phyloP scores from a whole-genome alignment of 2,113 vertebrate species.

The Semicossyphus pulcher region DNA sequence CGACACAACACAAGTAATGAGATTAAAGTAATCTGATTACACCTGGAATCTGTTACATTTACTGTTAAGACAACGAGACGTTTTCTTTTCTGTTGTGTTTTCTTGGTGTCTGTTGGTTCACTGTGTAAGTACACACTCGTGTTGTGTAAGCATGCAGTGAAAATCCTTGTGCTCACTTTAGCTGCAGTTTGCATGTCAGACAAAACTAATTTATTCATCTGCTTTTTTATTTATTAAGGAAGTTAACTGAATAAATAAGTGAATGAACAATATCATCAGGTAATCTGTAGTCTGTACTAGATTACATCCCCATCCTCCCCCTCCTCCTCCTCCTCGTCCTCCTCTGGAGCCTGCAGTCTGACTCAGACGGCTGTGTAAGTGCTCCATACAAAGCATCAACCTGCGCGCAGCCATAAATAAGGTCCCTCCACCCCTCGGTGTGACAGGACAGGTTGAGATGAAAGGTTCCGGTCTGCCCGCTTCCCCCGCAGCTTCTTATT shows the following conservation, averaged over 20 bases:
- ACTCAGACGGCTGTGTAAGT: slow-evolving; percentile 55
- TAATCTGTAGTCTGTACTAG: slow-evolving; percentile 56
- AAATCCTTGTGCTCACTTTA: not conserved
- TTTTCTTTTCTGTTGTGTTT: slow-evolving; percentile 9
- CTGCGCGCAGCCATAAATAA: slow-evolving; percentile 78
- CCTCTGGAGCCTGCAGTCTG: slow-evolving; percentile 69
- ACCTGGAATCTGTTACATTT: slow-evolving; percentile 25
- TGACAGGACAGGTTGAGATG: slow-evolving; percentile 78
- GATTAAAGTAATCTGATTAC: slow-evolving; percentile 71
- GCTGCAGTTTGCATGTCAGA: not conserved
- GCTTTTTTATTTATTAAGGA: too few relatives aligned
- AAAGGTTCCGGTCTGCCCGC: slow-evolving; percentile 74
- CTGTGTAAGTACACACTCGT: too few relatives aligned
- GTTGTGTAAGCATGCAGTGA: too few relatives aligned
- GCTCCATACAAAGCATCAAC: slow-evolving; percentile 63
- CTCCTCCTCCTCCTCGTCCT: slow-evolving; percentile 21
- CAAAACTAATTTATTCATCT: too few relatives aligned
- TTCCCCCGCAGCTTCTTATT: slow-evolving; percentile 76
- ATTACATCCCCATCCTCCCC: slow-evolving; percentile 30
- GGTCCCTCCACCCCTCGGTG: slow-evolving; percentile 61
- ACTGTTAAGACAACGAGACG: slow-evolving; percentile 8
- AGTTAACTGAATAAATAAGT: not conserved
- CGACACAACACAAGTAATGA: slow-evolving; percentile 25
- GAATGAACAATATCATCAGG: not conserved
- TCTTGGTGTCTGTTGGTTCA: slow-evolving; percentile 17